Base-by-base conservation (phyloP, 2,888 invertebrate species). In the Lagria hirta region DNA sequence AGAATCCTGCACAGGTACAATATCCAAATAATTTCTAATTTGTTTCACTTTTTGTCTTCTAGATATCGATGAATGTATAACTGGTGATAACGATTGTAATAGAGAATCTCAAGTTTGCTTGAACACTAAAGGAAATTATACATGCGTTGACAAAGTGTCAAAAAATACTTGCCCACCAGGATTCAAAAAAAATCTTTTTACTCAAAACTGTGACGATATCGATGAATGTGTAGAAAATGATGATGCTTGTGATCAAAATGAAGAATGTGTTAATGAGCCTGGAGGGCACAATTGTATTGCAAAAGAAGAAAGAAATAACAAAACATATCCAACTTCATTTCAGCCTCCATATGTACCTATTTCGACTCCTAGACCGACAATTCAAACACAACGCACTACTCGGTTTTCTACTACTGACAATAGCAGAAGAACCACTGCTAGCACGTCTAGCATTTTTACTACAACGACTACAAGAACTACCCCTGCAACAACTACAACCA, bases 31-130 rank as follows among this genome's bases (percentile, higher is more conserved):
- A n/a, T n/a, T n/a, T n/a, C n/a, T n/a, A n/a, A n/a, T n/a, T n/a
- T n/a, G n/a, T n/a, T n/a, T n/a, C n/a, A n/a, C n/a, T n/a, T n/a
- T n/a, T n/a, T n/a, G n/a, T n/a, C n/a, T n/a, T n/a, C n/a, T n/a
- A n/a, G 88, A 88, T 64, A 82, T 87, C 42, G 83, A 88, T 58
- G 88, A 88, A 58, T 88, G 88, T 52, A 71, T 75, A 0, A 78
- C 79, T 51, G 78, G 76, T 1, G 62, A 75, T 21, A 80, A 86
- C 58, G 81, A 81, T 60, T 88, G 87, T 62, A 78, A 81, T 60
- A 75, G 75, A 3, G 73, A 78, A 8, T 81, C 80, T 1, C 82
- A 86, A 65, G 73, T 80, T 59, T 88, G 87, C 65, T 74, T 84
- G 57, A 88, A 88, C 66, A 82, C 80, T 0, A 79, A 80, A 51